phyloP scores from a whole-genome alignment of 2,797 vertebrate species.

The Limosa lapponica region DNA sequence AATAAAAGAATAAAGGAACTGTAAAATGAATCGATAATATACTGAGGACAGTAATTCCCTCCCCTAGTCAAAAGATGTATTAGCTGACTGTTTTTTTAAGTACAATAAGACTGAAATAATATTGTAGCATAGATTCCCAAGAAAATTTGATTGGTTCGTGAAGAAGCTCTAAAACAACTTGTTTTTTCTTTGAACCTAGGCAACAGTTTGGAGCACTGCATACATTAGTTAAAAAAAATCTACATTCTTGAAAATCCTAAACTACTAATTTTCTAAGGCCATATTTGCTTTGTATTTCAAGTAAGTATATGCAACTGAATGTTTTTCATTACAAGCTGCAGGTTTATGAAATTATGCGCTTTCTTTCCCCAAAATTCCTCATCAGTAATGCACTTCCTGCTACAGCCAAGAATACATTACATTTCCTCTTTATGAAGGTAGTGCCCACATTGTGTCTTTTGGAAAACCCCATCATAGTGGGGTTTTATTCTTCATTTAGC shows the following conservation, averaged over 20 bases:
- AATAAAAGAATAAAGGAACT: not conserved
- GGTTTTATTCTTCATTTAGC: not conserved
- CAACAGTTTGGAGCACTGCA: not conserved
- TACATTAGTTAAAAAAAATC: not conserved
- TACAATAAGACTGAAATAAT: not conserved
- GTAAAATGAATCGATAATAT: not conserved
- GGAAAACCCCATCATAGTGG: not conserved
- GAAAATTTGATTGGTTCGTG: not conserved
- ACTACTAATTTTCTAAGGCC: not conserved
- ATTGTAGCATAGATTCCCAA: not conserved
- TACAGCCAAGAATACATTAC: not conserved
- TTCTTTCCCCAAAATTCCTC: not conserved
- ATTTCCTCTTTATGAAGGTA: not conserved
- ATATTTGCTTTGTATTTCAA: not conserved
- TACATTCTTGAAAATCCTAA: not conserved
- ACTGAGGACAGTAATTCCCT: not conserved
- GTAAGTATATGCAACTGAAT: not conserved
- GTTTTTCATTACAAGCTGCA: not conserved
- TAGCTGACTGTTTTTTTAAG: not conserved
- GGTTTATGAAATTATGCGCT: not conserved
- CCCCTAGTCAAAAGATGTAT: not conserved
- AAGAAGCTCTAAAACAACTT: not conserved
- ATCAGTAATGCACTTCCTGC: not conserved
- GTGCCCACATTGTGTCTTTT: not conserved
- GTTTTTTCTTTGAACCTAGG: not conserved